A percentile compares a stretch with the other conserved stretches of the same genome.
Evolutionary conservation across 1,140 invertebrate genomes (phyloP).

Genomic region (Metopolophium dirhodum): DNA sequence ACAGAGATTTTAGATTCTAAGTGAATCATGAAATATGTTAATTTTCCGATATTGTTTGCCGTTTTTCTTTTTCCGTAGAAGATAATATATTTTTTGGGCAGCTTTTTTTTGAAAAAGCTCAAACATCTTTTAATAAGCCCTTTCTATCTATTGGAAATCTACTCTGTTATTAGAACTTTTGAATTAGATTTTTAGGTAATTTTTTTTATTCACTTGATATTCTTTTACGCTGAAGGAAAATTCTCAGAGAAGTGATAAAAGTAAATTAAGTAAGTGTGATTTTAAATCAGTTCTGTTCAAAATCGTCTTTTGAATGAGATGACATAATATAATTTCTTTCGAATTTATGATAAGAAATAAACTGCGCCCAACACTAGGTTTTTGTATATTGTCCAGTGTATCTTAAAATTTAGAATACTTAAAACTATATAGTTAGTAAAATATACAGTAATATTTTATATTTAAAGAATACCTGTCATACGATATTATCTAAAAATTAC

Average conservation of each 20-base stretch:
- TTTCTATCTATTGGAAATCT: no score
- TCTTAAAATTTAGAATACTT: background rate
- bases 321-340: no score
- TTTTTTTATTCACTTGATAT: background rate
- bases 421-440: background rate
- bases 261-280: background rate
- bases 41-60: no score
- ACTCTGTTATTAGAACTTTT: background rate
- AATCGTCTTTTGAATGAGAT: background rate
- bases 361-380: background rate
- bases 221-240: background rate
- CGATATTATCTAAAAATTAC: background rate
- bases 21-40: no score
- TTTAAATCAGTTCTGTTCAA: background rate
- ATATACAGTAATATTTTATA: background rate
- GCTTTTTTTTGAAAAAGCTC: no score
- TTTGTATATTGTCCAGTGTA: background rate
- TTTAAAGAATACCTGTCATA: background rate
- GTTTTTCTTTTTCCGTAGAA: no score
- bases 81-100: no score
- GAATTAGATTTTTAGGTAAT: background rate
- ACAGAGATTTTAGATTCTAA: no score
- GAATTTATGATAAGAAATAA: background rate
- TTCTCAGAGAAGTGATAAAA: background rate
- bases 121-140: no score